Evolutionary conservation across 2,797 vertebrate genomes (phyloP).

Genomic region (Alca torda): DNA sequence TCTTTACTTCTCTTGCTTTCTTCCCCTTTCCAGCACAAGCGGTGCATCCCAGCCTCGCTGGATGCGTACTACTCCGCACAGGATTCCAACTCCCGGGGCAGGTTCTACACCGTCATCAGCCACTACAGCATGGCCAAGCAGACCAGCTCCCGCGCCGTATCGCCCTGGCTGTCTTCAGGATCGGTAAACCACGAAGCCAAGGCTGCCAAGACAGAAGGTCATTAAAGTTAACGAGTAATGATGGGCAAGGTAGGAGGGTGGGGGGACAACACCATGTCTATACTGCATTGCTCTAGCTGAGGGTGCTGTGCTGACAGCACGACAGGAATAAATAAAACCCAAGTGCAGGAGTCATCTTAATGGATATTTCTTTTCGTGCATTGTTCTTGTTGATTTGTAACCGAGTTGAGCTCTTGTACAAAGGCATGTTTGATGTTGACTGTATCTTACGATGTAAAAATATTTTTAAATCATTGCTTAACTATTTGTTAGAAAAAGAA

Average conservation of each 20-base stretch:
- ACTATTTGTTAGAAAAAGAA: conserved; percentile 79
- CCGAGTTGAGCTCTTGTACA: conserved; percentile 87
- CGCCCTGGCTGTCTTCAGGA: conserved; percentile 92
- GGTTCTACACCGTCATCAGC: conserved; percentile 99
- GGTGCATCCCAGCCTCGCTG: conserved; percentile 95
- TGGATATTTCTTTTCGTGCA: conserved; percentile 75
- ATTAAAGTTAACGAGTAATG: conserved; percentile 76
- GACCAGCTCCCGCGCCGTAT: conserved; percentile 93
- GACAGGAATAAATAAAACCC: conserved; percentile 22
- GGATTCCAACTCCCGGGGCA: conserved; percentile 92
- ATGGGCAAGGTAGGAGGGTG: neutral
- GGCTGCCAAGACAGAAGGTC: conserved; percentile 87
- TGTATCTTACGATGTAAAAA: conserved; percentile 82
- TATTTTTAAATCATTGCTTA: conserved; percentile 82
- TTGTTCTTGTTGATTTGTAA: conserved; percentile 87
- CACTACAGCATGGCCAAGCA: conserved; percentile 99
- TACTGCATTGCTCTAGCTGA: conserved; percentile 58
- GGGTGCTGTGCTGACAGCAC: conserved; percentile 49
- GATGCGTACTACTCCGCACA: conserved; percentile 96
- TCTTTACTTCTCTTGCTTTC: neutral
- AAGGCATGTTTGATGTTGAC: conserved; percentile 87
- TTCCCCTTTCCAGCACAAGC: conserved; percentile 86
- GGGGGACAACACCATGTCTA: conserved; percentile 7
- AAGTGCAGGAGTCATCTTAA: conserved; percentile 72
- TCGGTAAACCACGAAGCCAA: conserved; percentile 86